Conservation (phyloP, 2,113 vertebrate genomes). For the Budorcas taxicolor region DNA sequence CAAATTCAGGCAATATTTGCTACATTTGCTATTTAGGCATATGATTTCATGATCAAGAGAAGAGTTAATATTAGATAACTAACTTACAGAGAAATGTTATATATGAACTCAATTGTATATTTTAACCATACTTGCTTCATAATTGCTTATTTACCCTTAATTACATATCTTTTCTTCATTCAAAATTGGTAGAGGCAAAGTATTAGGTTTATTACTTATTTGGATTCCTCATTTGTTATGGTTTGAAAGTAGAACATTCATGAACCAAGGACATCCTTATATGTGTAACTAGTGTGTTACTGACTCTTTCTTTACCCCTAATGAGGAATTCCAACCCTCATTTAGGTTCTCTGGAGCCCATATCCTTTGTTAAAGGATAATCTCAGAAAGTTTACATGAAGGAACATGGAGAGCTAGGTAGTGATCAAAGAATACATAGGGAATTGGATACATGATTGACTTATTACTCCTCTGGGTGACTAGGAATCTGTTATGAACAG, state of each 20-base stretch:
- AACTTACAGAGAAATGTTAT: neutral
- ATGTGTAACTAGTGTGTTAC: neutral
- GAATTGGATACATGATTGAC: neutral
- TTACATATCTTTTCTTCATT: neutral
- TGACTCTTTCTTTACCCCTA: neutral
- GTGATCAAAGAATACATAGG: neutral
- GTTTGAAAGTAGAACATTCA: neutral
- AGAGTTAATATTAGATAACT: neutral
- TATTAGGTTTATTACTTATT: neutral
- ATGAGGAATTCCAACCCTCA: neutral
- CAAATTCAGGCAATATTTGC: neutral
- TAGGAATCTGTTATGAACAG: neutral
- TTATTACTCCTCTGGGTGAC: neutral
- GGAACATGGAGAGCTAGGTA: neutral
- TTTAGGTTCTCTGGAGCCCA: neutral
- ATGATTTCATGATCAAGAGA: neutral
- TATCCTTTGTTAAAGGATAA: neutral
- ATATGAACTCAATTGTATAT: neutral
- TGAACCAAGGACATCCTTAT: neutral
- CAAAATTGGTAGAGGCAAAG: neutral
- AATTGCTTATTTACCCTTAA: neutral
- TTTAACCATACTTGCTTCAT: neutral
- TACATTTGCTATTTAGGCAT: neutral
- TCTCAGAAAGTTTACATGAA: neutral
- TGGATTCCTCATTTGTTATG: neutral